Percentiles rank a stretch among this genome's conserved stretches.
phyloP scores from a whole-genome alignment of 2,888 invertebrate species.

The Melinaea marsaeus region DNA sequence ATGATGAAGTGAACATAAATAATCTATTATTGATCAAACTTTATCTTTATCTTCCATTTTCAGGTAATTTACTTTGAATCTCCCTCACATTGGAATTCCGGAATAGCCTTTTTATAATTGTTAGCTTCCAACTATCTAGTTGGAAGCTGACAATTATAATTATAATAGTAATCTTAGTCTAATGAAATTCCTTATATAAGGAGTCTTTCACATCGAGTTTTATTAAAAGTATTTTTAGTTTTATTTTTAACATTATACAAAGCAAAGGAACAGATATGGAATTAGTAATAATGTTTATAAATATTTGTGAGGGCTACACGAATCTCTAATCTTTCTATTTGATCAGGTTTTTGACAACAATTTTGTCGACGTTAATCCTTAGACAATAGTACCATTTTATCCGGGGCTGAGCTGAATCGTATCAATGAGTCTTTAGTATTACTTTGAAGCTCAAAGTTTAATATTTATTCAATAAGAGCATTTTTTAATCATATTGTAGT shows the following conservation, averaged over 20 bases:
- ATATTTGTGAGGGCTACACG: slow-evolving; percentile 40
- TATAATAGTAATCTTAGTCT: slow-evolving; percentile 28
- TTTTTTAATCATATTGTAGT: slow-evolving; percentile 47
- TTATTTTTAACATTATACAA: no score
- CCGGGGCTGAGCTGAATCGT: slow-evolving; percentile 52
- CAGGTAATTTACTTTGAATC: slow-evolving; percentile 71
- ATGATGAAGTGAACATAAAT: slow-evolving; percentile 50
- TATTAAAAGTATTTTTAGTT: neutral
- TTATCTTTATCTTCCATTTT: slow-evolving; percentile 59
- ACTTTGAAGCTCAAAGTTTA: slow-evolving; percentile 56
- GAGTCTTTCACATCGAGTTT: slow-evolving; percentile 65
- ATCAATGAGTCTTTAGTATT: slow-evolving; percentile 56
- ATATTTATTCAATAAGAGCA: slow-evolving; percentile 63
- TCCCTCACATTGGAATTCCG: slow-evolving; percentile 67
- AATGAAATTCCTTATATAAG: slow-evolving; percentile 73
- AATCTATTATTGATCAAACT: slow-evolving; percentile 56
- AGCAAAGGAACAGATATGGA: neutral
- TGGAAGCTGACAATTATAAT: slow-evolving; percentile 29
- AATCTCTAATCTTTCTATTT: slow-evolving; percentile 71
- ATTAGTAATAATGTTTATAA: slow-evolving; percentile 31
- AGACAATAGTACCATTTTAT: slow-evolving; percentile 71
- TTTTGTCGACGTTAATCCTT: slow-evolving; percentile 75
- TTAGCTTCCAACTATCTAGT: slow-evolving; percentile 52
- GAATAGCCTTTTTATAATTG: slow-evolving; percentile 71
- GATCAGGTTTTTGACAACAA: slow-evolving; percentile 75